Conservation (phyloP, 1,140 invertebrate genomes). For the Trichonephila inaurata region DNA sequence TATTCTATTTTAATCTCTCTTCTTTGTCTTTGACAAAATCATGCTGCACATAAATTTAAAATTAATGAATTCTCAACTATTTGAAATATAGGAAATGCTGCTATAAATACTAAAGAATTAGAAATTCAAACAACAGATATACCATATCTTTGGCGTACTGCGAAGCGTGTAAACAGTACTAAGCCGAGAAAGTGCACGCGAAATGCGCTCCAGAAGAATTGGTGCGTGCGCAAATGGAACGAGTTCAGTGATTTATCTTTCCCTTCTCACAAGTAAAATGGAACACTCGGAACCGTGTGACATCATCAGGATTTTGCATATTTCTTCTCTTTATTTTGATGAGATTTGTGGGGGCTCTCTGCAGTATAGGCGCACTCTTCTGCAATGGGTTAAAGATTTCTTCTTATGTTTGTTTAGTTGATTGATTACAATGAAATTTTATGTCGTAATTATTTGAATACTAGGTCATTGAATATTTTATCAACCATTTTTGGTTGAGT, state of each 20-base stretch:
- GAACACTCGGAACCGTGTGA: neutral
- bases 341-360: neutral
- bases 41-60: neutral
- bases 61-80: neutral
- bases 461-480: no score
- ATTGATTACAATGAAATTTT: no score
- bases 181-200: neutral
- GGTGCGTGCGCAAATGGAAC: constrained; percentile 29
- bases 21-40: neutral
- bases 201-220: constrained; percentile 1
- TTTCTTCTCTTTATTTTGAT: neutral
- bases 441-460: no score
- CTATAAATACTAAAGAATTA: constrained; percentile 2
- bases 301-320: constrained; percentile 23
- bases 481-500: no score
- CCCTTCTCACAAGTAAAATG: neutral
- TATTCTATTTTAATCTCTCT: neutral
- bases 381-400: neutral
- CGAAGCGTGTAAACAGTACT: neutral
- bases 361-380: neutral
- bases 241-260: constrained; percentile 29
- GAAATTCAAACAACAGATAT: neutral
- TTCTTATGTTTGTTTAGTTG: no score
- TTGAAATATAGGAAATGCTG: neutral
- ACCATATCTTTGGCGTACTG: neutral